Evolutionary conservation across 2,113 vertebrate genomes (phyloP).

Genomic region (Nesoenas mayeri): DNA sequence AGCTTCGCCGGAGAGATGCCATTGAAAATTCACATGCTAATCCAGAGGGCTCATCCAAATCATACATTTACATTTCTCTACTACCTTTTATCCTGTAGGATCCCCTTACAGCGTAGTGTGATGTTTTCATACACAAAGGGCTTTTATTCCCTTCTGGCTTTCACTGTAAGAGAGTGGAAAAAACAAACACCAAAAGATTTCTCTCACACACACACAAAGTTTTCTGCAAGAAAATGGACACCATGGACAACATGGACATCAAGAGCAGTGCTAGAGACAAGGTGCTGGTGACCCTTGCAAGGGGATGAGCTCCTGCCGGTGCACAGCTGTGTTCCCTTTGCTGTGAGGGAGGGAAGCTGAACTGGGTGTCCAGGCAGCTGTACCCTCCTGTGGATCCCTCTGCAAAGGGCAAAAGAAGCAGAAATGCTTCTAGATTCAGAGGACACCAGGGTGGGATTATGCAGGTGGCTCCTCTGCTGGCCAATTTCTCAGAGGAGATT

Average conservation of each 20-base stretch:
- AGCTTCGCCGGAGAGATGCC: neutral
- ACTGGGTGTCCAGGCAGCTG: rapidly evolving
- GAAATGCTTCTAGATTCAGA: neutral
- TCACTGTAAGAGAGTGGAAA: rapidly evolving
- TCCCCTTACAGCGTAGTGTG: neutral
- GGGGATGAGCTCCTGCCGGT: neutral
- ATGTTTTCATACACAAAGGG: neutral
- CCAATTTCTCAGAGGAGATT: neutral
- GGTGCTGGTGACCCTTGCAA: neutral
- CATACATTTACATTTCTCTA: neutral
- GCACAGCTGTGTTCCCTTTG: neutral
- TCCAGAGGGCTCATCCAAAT: slow-evolving; percentile 16
- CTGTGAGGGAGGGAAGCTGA: neutral
- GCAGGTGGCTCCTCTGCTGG: neutral
- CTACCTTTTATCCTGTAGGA: neutral
- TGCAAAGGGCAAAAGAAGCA: neutral
- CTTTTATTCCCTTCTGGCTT: neutral
- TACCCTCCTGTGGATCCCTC: neutral
- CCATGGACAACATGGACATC: neutral
- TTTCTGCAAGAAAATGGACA: neutral
- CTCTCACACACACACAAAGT: neutral
- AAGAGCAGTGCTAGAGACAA: neutral
- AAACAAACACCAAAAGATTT: neutral
- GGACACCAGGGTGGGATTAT: rapidly evolving
- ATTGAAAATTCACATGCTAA: neutral